A percentile compares a stretch with the other conserved stretches of the same genome.
phyloP scores from a whole-genome alignment of 2,888 invertebrate species.

The Phytoseiulus persimilis region DNA sequence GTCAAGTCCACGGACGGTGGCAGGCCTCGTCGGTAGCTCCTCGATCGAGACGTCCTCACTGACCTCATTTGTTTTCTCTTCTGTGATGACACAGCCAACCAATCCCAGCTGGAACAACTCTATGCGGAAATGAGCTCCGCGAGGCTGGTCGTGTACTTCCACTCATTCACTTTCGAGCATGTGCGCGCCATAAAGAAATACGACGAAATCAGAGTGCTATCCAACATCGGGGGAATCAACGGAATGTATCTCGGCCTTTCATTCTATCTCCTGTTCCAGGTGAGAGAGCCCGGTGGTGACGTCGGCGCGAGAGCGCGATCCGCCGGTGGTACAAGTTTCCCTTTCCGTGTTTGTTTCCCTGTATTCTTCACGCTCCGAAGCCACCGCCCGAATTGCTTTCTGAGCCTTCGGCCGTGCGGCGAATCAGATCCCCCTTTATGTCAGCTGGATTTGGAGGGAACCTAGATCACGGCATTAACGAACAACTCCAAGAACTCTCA shows the following conservation, averaged over 20 bases:
- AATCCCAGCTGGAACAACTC: not conserved
- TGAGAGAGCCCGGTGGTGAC: not conserved
- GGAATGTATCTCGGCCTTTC: slow-evolving; percentile 34
- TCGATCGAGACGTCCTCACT: not conserved
- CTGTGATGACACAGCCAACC: not conserved
- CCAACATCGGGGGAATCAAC: slow-evolving; percentile 25
- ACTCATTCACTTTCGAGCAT: slow-evolving; percentile 34
- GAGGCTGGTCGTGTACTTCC: slow-evolving; percentile 28
- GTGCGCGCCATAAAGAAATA: slow-evolving; percentile 12
- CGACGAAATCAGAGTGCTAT: slow-evolving; percentile 31
- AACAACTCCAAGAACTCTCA: no score
- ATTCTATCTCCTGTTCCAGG: slow-evolving; percentile 37
- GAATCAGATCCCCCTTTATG: not conserved
- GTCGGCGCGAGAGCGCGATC: no score
- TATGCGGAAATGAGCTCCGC: slow-evolving; percentile 7
- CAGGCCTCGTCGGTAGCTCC: no score
- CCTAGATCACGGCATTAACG: no score
- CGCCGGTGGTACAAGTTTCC: no score
- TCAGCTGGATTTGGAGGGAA: no score
- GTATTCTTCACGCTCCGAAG: no score
- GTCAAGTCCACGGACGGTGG: no score
- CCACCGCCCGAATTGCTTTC: not conserved
- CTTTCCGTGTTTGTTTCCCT: no score
- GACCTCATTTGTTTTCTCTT: not conserved
- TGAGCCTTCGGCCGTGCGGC: not conserved